Evolutionary conservation across 2,888 invertebrate species (phyloP).

Genomic region (Tenthredo distinguenda): DNA sequence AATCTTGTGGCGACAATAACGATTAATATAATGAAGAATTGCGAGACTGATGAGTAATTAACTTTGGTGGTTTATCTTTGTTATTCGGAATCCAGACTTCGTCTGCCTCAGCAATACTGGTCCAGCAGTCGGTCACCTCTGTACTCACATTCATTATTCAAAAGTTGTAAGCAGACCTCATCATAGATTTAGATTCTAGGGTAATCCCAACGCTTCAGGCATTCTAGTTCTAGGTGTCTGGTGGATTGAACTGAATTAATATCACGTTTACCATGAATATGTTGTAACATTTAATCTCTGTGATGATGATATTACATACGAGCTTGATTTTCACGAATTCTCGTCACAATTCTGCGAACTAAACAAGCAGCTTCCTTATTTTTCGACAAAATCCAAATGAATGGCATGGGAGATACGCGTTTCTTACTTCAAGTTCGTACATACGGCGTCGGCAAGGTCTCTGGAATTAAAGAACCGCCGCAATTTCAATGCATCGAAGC

Average conservation of each 20-base stretch:
- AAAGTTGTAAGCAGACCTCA: background rate
- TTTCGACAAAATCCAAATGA: no score
- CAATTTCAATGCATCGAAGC: no score
- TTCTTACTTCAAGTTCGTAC: no score
- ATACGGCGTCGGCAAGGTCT: no score
- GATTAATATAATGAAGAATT: background rate
- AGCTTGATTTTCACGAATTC: no score
- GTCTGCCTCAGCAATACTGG: no score
- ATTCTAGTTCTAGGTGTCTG: no score
- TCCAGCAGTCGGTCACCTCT: background rate
- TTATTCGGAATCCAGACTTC: background rate
- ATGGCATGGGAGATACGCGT: no score
- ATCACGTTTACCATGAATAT: background rate
- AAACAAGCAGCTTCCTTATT: no score
- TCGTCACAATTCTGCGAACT: no score
- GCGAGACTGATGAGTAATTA: background rate
- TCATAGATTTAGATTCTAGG: background rate
- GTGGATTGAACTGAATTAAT: background rate
- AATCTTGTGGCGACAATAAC: background rate
- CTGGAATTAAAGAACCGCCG: no score
- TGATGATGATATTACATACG: background rate
- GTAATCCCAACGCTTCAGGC: no score
- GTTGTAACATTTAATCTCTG: background rate
- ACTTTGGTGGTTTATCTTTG: background rate
- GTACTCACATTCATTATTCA: background rate